Evolutionary conservation across 1,140 invertebrate genomes (phyloP), one percentile per base, ranked within the genome.

Genomic region (Oreohelix idahoensis): DNA sequence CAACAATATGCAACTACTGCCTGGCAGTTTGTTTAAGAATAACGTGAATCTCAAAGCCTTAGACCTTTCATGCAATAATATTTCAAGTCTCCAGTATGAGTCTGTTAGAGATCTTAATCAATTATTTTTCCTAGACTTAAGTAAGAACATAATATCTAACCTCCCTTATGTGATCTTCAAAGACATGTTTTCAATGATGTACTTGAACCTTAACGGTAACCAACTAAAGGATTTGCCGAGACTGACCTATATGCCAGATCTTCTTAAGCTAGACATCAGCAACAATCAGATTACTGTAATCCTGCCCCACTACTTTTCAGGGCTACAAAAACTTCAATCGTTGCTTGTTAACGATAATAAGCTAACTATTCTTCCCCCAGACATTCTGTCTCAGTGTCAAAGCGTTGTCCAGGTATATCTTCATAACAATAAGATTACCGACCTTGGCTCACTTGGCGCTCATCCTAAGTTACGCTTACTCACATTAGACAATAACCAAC

Each of bases 401-500:
- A 11, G 26, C 39, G 32, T 80, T 29, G 10, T 32, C 10, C 11
- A 29, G 1, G 49, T 42, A 17, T 42, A 15, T 8, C 32, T 80
- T 32, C 38, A 71, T 2, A 71, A 80, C 42, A 80, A 80, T 51
- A 5, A 36, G 0, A 80, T 80, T 26, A 38, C 69, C 10, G 20
- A 35, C 13, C 32, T 80, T 2, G 79, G 79, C 5, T 29, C 63
- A 15, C 29, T 80, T 1, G 79, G 42, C 15, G 26, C 0, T 15
- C 79, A 80, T 39, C 79, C 66, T 20, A 71, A 32, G 0, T 45
- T 80, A 10, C 4, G 4, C 11, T 5, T 49, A 2, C 63, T 80
- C n/a, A n/a, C 11, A 45, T 26, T 80, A 32, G 79, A 80, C 29
- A 71, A 80, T 42, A 80, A 80, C 66, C 53, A 38, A 38, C n/a